Conservation (phyloP, 2,797 vertebrate species). For the Rhynchonycteris naso region DNA sequence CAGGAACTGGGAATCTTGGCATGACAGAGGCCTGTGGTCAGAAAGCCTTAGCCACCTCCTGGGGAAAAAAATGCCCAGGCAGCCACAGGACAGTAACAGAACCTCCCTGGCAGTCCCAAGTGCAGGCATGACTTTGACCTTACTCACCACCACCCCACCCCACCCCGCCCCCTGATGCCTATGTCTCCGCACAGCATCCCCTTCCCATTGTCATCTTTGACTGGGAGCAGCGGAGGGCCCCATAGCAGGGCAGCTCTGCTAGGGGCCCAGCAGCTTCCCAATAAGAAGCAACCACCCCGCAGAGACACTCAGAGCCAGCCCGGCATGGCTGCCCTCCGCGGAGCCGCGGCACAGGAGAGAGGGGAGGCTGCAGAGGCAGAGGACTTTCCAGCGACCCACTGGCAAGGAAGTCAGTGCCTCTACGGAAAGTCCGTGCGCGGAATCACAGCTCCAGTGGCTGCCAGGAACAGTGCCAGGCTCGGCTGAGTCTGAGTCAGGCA, state of each 20-base stretch:
- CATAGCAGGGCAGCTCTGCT: neutral
- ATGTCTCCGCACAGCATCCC: neutral
- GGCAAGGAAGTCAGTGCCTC: neutral
- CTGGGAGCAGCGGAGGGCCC: neutral
- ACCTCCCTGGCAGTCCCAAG: neutral
- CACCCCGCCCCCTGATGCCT: neutral
- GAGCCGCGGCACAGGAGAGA: neutral
- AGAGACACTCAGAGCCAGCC: neutral
- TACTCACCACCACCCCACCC: neutral
- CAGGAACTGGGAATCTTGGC: neutral
- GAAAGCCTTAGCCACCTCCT: neutral
- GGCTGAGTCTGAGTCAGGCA: neutral
- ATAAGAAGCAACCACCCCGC: neutral
- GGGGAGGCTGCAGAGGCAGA: neutral
- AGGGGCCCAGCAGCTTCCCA: neutral
- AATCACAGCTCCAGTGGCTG: neutral
- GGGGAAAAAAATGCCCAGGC: neutral
- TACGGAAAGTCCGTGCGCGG: neutral
- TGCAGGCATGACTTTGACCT: neutral
- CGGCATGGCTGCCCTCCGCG: rapidly evolving
- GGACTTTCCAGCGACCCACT: neutral
- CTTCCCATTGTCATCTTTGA: neutral
- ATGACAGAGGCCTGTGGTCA: neutral
- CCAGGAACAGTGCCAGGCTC: neutral
- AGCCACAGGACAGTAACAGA: neutral